These are phyloP conservation scores for Drosophila subsilvestris DNA, from an alignment of 2,888 invertebrate species.

Conservation along the genomic window DNA sequence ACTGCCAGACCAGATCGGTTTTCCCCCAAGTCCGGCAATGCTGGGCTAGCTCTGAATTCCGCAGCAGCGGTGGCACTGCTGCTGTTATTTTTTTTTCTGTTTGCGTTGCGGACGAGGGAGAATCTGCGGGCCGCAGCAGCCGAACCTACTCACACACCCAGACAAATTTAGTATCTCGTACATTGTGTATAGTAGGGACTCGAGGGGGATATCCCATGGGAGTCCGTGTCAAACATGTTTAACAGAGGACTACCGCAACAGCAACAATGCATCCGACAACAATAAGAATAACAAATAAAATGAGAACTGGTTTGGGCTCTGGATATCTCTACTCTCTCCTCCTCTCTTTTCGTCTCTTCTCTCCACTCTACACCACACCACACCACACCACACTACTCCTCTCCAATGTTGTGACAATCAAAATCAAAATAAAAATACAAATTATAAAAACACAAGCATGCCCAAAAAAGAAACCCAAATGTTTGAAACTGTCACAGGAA, in stretches of 20 bases:
- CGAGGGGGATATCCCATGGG: conserved; percentile 63
- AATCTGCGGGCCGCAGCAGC: conserved; percentile 62
- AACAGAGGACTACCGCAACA: conserved; percentile 74
- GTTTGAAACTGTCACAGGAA: conserved; percentile 67
- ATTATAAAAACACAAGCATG: conserved; percentile 35
- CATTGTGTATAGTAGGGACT: conserved; percentile 1
- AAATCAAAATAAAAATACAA: conserved; percentile 57
- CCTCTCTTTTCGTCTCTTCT: conserved; percentile 20
- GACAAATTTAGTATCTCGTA: not conserved
- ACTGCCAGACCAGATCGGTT: conserved; percentile 66
- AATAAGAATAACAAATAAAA: conserved; percentile 62
- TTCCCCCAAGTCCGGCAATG: conserved; percentile 16
- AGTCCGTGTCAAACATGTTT: conserved; percentile 74
- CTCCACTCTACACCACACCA: not conserved
- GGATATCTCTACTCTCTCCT: conserved; percentile 5
- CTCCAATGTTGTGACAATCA: conserved; percentile 60
- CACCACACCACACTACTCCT: not conserved
- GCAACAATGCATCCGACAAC: conserved; percentile 48
- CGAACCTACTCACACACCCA: conserved; percentile 45
- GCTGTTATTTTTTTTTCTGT: conserved; percentile 18
- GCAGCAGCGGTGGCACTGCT: conserved; percentile 32
- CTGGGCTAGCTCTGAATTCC: conserved; percentile 15
- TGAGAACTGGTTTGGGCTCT: conserved; percentile 51
- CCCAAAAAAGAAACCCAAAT: conserved; percentile 57
- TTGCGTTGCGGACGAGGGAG: conserved; percentile 31